Conservation (phyloP, 2,888 invertebrate species). For the Andricus quercusramuli region DNA sequence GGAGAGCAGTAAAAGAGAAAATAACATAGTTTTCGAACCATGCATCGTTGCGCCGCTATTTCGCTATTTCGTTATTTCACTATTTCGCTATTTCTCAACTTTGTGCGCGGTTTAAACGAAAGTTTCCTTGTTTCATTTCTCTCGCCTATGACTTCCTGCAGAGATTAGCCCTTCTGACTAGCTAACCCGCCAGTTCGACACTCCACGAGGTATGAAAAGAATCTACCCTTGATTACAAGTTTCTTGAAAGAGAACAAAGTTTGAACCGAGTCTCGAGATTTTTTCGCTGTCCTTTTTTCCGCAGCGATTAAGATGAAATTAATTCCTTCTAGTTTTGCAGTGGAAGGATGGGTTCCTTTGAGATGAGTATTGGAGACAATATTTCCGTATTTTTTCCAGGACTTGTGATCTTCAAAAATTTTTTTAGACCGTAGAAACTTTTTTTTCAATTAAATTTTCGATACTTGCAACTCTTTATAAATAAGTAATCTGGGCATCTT, state of each 20-base stretch:
- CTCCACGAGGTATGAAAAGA: neutral
- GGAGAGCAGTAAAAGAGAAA: constrained; percentile 18
- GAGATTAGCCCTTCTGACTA: constrained; percentile 32
- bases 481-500: no score
- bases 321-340: constrained; percentile 1
- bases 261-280: neutral
- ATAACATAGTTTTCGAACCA: constrained; percentile 23
- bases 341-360: neutral
- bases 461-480: no score
- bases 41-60: constrained; percentile 2
- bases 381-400: neutral
- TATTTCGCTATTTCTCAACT: neutral
- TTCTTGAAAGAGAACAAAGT: constrained; percentile 1
- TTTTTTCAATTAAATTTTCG: no score
- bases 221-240: constrained; percentile 14
- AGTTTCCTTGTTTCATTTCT: constrained; percentile 38
- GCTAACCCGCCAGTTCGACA: constrained; percentile 28
- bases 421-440: no score
- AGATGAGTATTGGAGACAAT: neutral
- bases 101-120: constrained; percentile 18
- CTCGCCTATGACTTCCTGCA: constrained; percentile 24
- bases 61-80: neutral
- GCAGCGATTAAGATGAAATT: neutral
- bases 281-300: neutral
- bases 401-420: neutral